Evolutionary conservation across 2,888 invertebrate species (phyloP), one percentile per base, ranked within the genome.

Genomic region (Eledone cirrhosa): DNA sequence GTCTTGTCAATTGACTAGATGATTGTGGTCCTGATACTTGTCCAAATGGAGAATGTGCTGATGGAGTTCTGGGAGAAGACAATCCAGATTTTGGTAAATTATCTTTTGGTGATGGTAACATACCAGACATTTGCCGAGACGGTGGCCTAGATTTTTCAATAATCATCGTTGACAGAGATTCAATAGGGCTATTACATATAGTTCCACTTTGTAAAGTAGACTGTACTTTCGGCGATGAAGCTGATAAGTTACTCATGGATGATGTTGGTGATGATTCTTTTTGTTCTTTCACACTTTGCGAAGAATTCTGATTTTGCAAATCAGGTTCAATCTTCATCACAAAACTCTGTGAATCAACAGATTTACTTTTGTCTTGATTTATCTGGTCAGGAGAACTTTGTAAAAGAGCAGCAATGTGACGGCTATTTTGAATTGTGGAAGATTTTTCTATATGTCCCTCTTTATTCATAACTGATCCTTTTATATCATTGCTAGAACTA

Each of bases 21-120:
- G 77, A 47, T 29, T 76, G 76, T 14, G 27, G 59, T 14, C 78
- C 53, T 53, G 53, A n/a, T 13, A 48, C 48, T 67, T 48, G 47
- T 67, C 75, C 72, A 48, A 75, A 79, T 8, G 79, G 79, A 48
- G 79, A 79, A n/a, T 67, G 67, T 27, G 85, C 84, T 69, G 85
- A 85, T 27, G 88, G 88, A 33, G 87, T 88, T 63, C 87, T 82
- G 8, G 88, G 88, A 13, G 88, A 88, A 27, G 86, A 86, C 80
- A 85, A 85, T 53, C 87, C 85, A 78, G 85, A 85, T 76, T 48
- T 76, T 19, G 76, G 76, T 29, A 76, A 48, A 76, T 29, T 83
- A 14, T 86, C 77, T 79, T 87, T 85, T 13, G 87, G 87, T 22
- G 87, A 86, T 5, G 85, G 86, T 53, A 86, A 59, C 77, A 77